phyloP scores from a whole-genome alignment of 2,113 vertebrate genomes.

The Ameiurus melas region DNA sequence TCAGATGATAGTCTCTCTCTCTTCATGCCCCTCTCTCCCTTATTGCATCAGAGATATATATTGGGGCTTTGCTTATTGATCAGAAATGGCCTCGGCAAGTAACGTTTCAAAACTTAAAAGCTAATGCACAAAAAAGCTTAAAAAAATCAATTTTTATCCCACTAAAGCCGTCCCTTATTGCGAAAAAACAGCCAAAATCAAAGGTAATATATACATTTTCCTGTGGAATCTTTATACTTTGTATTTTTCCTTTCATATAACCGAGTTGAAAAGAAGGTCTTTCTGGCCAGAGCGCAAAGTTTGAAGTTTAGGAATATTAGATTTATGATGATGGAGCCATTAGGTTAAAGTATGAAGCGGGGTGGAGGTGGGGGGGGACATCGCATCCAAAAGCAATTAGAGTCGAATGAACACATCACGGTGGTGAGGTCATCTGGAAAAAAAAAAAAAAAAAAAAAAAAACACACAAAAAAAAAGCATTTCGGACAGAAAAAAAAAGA shows the following conservation, averaged over 20 bases:
- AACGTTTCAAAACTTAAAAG: slow-evolving; percentile 78
- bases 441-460: slow-evolving; percentile 57
- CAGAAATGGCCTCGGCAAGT: slow-evolving; percentile 78
- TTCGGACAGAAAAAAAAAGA: slow-evolving; percentile 5
- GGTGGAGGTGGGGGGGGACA: slow-evolving; percentile 62
- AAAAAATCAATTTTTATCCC: slow-evolving; percentile 82
- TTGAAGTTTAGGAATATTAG: slow-evolving; percentile 67
- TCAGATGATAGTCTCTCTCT: slow-evolving; percentile 21
- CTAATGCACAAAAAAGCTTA: slow-evolving; percentile 80
- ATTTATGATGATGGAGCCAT: slow-evolving; percentile 66
- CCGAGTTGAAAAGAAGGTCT: slow-evolving; percentile 74
- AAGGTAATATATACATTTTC: slow-evolving; percentile 80
- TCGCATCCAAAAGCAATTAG: slow-evolving; percentile 77
- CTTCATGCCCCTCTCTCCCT: slow-evolving; percentile 26
- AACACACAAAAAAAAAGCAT: not conserved
- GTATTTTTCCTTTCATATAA: slow-evolving; percentile 66
- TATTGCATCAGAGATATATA: slow-evolving; percentile 77
- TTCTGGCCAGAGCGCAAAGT: slow-evolving; percentile 64
- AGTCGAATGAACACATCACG: slow-evolving; percentile 64
- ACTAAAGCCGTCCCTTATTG: slow-evolving; percentile 74
- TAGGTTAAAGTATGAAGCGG: slow-evolving; percentile 68
- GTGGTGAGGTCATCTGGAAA: slow-evolving; percentile 68
- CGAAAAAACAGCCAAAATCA: slow-evolving; percentile 78
- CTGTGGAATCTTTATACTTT: slow-evolving; percentile 72
- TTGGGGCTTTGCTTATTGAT: slow-evolving; percentile 77